A percentile compares a stretch with the other conserved stretches of the same genome.
phyloP scores from a whole-genome alignment of 2,888 invertebrate genomes.

The Pristionchus entomophagus region DNA sequence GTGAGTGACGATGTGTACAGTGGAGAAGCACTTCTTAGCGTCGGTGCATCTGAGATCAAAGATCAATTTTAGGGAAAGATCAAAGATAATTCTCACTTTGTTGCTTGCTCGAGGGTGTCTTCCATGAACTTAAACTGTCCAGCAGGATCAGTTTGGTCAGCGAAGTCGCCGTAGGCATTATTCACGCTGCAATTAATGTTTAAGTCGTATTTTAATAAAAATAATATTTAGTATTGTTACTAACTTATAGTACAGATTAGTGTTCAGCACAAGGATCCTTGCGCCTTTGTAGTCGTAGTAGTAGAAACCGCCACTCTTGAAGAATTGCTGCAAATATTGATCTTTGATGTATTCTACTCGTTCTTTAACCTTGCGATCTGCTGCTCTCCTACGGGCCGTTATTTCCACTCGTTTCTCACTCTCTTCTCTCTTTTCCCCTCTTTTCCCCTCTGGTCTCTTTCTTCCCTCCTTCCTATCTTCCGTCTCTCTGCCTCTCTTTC shows the following conservation, averaged over 20 bases:
- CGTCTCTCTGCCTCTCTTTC: not conserved
- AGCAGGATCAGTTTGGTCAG: slow-evolving; percentile 66
- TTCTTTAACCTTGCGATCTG: too few relatives aligned
- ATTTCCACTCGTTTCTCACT: not conserved
- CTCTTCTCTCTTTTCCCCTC: not conserved
- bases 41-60: slow-evolving; percentile 27
- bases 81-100: slow-evolving; percentile 50
- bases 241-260: slow-evolving; percentile 72
- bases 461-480: not conserved
- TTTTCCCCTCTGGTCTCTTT: not conserved
- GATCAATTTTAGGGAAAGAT: not conserved
- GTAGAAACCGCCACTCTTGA: slow-evolving; percentile 72
- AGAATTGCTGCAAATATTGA: slow-evolving; percentile 55
- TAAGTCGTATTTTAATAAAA: too few relatives aligned
- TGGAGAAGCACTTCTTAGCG: slow-evolving; percentile 54
- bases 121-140: slow-evolving; percentile 72
- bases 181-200: slow-evolving; percentile 55
- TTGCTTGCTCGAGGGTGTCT: slow-evolving; percentile 58
- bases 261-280: slow-evolving; percentile 69
- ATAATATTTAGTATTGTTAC: slow-evolving; percentile 43
- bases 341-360: not conserved
- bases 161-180: slow-evolving; percentile 62
- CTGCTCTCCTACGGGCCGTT: too few relatives aligned
- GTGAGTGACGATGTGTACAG: slow-evolving; percentile 72
- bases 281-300: slow-evolving; percentile 56